Evolutionary conservation across 2,113 vertebrate genomes (phyloP).

Genomic region (Regulus satrapa): DNA sequence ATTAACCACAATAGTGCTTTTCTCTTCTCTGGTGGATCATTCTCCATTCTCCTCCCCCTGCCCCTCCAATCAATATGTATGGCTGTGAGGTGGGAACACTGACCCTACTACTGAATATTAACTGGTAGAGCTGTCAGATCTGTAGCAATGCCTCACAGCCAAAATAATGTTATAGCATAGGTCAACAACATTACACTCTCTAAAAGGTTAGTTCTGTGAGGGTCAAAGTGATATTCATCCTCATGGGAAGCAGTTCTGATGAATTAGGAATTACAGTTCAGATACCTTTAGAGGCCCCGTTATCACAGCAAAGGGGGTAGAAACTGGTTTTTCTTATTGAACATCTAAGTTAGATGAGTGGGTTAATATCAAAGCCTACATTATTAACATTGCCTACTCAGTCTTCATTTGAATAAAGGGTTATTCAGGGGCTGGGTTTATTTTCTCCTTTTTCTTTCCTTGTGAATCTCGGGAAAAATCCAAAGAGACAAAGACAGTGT

Average conservation of each 20-base stretch:
- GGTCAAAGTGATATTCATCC: not conserved
- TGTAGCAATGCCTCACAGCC: not conserved
- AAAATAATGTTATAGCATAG: not conserved
- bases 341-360: not conserved
- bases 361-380: conserved; percentile 33
- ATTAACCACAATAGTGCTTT: not conserved
- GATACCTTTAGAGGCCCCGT: not conserved
- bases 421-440: not conserved
- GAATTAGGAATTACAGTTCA: not conserved
- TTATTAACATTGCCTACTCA: conserved; percentile 36
- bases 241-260: not conserved
- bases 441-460: not conserved
- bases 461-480: not conserved
- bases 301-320: not conserved
- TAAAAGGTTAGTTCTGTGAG: not conserved
- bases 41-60: not conserved
- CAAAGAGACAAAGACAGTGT: not conserved
- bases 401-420: conserved; percentile 38
- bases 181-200: not conserved
- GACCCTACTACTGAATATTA: not conserved
- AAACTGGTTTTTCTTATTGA: not conserved
- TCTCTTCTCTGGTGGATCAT: not conserved
- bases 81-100: not conserved
- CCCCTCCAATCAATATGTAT: not conserved
- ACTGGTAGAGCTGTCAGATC: not conserved